Conservation (phyloP, 1,140 invertebrate species). For the Drosophila subpulchrella region DNA sequence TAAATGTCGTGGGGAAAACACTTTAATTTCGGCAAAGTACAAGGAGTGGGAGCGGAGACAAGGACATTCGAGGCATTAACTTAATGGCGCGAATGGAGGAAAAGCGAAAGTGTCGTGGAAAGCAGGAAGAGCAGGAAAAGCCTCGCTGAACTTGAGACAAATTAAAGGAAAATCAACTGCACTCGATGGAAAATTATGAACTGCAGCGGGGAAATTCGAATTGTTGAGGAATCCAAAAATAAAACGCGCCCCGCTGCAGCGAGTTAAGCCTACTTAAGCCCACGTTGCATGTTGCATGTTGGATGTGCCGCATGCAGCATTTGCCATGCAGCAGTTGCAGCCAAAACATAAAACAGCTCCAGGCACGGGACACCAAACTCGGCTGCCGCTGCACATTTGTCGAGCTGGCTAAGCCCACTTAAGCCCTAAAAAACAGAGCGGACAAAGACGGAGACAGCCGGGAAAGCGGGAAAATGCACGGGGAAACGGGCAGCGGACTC, state of each 20-base stretch:
- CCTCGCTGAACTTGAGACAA: constrained; percentile 60
- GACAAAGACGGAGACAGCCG: constrained; percentile 33
- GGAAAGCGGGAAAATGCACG: neutral
- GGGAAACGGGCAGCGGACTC: constrained; percentile 20
- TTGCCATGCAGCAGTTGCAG: constrained; percentile 33
- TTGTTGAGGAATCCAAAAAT: constrained; percentile 17
- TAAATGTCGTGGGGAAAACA: constrained; percentile 69
- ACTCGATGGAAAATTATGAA: constrained; percentile 53
- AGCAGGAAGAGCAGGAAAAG: constrained; percentile 2
- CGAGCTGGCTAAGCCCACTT: constrained; percentile 75
- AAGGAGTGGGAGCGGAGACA: constrained; percentile 12
- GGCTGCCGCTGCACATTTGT: constrained; percentile 66
- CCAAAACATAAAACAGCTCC: constrained; percentile 73
- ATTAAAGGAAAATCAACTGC: constrained; percentile 57
- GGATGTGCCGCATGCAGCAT: constrained; percentile 40
- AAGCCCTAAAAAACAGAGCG: constrained; percentile 80
- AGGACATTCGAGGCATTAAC: constrained; percentile 53
- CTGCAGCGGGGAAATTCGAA: constrained; percentile 19
- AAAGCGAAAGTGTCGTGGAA: constrained; percentile 53
- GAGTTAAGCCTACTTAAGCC: constrained; percentile 81
- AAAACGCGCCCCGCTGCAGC: constrained; percentile 49
- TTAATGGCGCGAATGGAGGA: constrained; percentile 53
- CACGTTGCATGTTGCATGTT: constrained; percentile 65
- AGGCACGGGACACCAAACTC: constrained; percentile 56
- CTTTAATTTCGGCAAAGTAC: constrained; percentile 60